Evolutionary conservation across 2,797 vertebrate species (phyloP).

Genomic region (Enteromius afrohamiltoni): DNA sequence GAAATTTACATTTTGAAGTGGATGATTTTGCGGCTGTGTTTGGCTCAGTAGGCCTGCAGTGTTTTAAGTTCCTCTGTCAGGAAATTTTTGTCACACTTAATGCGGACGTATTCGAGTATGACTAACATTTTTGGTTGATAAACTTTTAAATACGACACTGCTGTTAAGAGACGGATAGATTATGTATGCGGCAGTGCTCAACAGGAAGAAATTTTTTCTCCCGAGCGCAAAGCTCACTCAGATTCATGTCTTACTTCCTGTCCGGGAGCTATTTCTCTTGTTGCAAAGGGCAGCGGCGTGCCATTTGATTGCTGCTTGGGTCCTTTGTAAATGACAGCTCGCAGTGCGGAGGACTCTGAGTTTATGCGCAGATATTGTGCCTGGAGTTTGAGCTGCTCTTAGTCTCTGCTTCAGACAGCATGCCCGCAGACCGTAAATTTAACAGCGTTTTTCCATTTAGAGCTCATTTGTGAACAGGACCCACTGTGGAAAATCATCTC

Average conservation of each 20-base stretch:
- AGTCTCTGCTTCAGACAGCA: neutral
- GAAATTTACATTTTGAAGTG: conserved; percentile 22
- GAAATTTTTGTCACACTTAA: conserved; percentile 13
- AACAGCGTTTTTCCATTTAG: conserved; percentile 30
- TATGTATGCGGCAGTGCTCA: conserved; percentile 24
- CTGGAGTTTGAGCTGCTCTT: conserved; percentile 12
- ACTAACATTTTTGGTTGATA: conserved; percentile 22
- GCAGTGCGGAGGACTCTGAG: neutral
- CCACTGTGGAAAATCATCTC: conserved; percentile 3
- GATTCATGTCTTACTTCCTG: conserved; percentile 10
- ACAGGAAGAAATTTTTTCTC: conserved; percentile 10
- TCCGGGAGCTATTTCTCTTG: conserved; percentile 31
- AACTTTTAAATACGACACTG: conserved; percentile 36
- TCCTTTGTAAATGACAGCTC: conserved; percentile 21
- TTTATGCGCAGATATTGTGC: conserved; percentile 21
- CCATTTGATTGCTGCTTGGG: conserved; percentile 27
- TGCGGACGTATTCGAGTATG: neutral
- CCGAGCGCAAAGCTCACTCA: conserved; percentile 22
- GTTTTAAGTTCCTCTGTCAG: conserved; percentile 31
- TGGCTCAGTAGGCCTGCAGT: conserved; percentile 7
- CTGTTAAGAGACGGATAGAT: conserved; percentile 17
- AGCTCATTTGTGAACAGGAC: conserved; percentile 23
- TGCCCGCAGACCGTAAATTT: neutral
- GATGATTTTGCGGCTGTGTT: conserved; percentile 19
- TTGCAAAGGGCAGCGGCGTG: conserved; percentile 5